phyloP scores from a whole-genome alignment of 1,140 invertebrate genomes.

The Formica exsecta region DNA sequence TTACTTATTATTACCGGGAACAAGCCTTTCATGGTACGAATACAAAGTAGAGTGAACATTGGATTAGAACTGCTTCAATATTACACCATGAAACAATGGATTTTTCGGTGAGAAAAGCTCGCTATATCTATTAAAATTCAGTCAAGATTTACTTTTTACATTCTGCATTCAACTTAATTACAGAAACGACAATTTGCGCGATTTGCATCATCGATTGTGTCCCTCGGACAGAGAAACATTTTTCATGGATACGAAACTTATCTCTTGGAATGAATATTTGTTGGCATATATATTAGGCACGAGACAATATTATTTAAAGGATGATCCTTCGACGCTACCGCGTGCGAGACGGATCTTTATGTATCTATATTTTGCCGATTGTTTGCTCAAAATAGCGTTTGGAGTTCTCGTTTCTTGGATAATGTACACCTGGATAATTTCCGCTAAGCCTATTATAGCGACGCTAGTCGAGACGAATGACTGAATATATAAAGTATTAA shows the following conservation, averaged over 20 bases:
- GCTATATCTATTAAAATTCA: neutral
- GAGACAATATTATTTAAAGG: conserved; percentile 91
- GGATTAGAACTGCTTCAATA: conserved; percentile 92
- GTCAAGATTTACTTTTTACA: neutral
- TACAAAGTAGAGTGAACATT: conserved; percentile 89
- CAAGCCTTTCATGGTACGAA: conserved; percentile 91
- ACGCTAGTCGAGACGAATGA: conserved; percentile 28
- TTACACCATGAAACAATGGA: conserved; percentile 95
- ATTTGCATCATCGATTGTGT: conserved; percentile 88
- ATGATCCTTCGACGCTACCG: conserved; percentile 92
- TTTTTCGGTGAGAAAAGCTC: conserved; percentile 87
- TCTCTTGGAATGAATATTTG: conserved; percentile 91
- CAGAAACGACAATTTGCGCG: conserved; percentile 90
- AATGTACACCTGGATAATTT: conserved; percentile 76
- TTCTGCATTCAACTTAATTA: conserved; percentile 50
- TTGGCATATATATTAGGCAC: conserved; percentile 91
- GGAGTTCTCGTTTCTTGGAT: conserved; percentile 74
- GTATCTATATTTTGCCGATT: conserved; percentile 79
- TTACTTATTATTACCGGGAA: conserved; percentile 89
- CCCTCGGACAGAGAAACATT: conserved; percentile 88
- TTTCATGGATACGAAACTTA: conserved; percentile 87
- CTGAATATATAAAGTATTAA: neutral
- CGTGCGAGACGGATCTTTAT: conserved; percentile 87
- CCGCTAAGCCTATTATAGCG: conserved; percentile 40
- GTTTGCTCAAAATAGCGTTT: conserved; percentile 75